A percentile compares a stretch with the other conserved stretches of the same genome.
phyloP scores from a whole-genome alignment of 2,888 invertebrate species.

The Theodoxus fluviatilis region DNA sequence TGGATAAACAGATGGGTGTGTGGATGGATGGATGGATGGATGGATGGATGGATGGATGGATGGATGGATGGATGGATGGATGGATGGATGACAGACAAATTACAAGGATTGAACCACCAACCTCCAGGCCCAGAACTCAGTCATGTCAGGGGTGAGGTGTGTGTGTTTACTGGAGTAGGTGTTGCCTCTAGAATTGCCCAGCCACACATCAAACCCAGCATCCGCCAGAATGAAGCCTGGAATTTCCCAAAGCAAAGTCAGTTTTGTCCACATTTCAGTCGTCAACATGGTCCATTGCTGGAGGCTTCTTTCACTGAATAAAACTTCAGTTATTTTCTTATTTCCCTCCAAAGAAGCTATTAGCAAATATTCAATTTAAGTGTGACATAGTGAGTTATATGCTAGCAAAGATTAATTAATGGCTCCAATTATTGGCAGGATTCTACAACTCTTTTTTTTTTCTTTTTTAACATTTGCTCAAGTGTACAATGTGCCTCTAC shows the following conservation, averaged over 20 bases:
- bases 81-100: too few relatives aligned
- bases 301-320: neutral
- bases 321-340: neutral
- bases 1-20: too few relatives aligned
- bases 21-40: too few relatives aligned
- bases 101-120: conserved; percentile 47
- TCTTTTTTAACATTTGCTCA: too few relatives aligned
- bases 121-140: conserved; percentile 76
- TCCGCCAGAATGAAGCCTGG: conserved; percentile 61
- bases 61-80: too few relatives aligned
- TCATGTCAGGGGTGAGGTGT: conserved; percentile 67
- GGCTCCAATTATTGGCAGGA: too few relatives aligned
- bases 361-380: neutral
- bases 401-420: too few relatives aligned
- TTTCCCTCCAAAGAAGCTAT: neutral
- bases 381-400: neutral
- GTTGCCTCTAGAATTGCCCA: conserved; percentile 85
- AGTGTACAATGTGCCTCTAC: too few relatives aligned
- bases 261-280: neutral
- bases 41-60: too few relatives aligned
- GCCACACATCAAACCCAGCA: conserved; percentile 77
- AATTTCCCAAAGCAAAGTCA: neutral
- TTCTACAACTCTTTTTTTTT: too few relatives aligned
- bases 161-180: conserved; percentile 76
- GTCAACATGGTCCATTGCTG: neutral